Evolutionary conservation across 2,797 vertebrate species (phyloP).

Genomic region (Discoglossus pictus): DNA sequence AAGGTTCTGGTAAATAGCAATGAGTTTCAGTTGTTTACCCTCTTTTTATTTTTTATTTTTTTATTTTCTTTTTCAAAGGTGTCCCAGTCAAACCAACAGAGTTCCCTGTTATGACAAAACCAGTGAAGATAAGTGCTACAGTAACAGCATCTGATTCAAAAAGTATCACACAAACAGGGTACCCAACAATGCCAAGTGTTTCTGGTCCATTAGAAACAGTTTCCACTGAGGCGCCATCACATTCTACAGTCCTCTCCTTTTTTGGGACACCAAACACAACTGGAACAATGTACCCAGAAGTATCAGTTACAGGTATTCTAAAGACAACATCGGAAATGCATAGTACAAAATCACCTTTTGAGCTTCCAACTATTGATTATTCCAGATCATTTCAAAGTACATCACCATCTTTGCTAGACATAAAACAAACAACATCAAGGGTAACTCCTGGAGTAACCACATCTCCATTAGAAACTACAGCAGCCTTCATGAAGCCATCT

Average conservation of each 20-base stretch:
- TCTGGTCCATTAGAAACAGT: constrained; percentile 19
- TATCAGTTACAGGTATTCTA: constrained; percentile 54
- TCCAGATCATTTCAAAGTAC: constrained; percentile 51
- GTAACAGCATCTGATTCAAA: constrained; percentile 31
- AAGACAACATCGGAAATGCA: constrained; percentile 50
- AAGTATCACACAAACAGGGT: constrained; percentile 27
- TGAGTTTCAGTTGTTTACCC: no score
- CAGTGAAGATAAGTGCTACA: constrained; percentile 41
- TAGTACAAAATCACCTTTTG: constrained; percentile 44
- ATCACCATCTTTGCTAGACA: constrained; percentile 42
- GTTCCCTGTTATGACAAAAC: constrained; percentile 42
- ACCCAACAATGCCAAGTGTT: constrained; percentile 52
- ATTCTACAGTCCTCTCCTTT: constrained; percentile 17
- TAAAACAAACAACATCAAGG: constrained; percentile 49
- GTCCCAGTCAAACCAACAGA: constrained; percentile 64
- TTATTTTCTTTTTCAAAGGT: constrained; percentile 59
- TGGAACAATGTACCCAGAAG: background rate
- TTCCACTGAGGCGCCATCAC: constrained; percentile 8
- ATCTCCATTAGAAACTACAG: constrained; percentile 25
- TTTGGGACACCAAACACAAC: constrained; percentile 12
- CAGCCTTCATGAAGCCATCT: constrained; percentile 7
- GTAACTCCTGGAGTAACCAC: constrained; percentile 26
- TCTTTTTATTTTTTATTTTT: background rate
- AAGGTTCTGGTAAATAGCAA: no score
- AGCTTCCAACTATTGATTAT: constrained; percentile 43